These are phyloP conservation scores for Drosophila saltans DNA, from an alignment of 1,140 invertebrate species.

Conservation along the genomic window DNA sequence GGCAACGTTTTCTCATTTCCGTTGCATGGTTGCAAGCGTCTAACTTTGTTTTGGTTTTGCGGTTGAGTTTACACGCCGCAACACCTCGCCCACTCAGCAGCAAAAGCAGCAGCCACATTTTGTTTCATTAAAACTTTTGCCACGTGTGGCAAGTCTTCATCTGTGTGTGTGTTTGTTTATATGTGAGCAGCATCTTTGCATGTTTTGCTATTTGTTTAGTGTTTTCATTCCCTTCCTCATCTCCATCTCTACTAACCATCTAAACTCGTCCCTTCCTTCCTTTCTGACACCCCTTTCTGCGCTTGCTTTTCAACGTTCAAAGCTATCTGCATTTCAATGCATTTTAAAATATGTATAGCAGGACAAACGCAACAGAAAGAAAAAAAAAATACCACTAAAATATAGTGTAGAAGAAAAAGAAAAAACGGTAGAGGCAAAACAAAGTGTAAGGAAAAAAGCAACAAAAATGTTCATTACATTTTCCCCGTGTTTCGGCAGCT, in stretches of 20 bases:
- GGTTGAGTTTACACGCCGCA: constrained; percentile 68
- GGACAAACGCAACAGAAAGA: constrained; percentile 17
- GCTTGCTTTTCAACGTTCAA: constrained; percentile 21
- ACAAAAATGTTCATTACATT: constrained; percentile 65
- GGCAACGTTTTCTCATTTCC: constrained; percentile 70
- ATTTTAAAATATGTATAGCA: constrained; percentile 70
- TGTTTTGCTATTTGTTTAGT: constrained; percentile 70
- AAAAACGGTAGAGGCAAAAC: constrained; percentile 21
- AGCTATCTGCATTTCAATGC: constrained; percentile 63
- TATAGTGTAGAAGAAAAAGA: constrained; percentile 1
- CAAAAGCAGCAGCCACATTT: constrained; percentile 50
- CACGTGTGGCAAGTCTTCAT: constrained; percentile 53
- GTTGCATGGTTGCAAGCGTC: constrained; percentile 43
- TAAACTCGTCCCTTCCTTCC: constrained; percentile 6
- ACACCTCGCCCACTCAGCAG: constrained; percentile 44
- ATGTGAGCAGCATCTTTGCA: constrained; percentile 68
- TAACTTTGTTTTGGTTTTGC: constrained; percentile 52
- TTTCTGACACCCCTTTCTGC: neutral
- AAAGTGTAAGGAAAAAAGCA: constrained; percentile 20
- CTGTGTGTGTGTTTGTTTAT: constrained; percentile 37
- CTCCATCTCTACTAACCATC: constrained; percentile 14
- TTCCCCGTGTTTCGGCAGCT: constrained; percentile 37
- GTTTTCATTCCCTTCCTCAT: constrained; percentile 36
- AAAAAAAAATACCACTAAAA: neutral
- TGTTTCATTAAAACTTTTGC: constrained; percentile 78